These are phyloP conservation scores for Notarius quadriscutis DNA, from an alignment of 2,113 vertebrate species.

Conservation along the genomic window DNA sequence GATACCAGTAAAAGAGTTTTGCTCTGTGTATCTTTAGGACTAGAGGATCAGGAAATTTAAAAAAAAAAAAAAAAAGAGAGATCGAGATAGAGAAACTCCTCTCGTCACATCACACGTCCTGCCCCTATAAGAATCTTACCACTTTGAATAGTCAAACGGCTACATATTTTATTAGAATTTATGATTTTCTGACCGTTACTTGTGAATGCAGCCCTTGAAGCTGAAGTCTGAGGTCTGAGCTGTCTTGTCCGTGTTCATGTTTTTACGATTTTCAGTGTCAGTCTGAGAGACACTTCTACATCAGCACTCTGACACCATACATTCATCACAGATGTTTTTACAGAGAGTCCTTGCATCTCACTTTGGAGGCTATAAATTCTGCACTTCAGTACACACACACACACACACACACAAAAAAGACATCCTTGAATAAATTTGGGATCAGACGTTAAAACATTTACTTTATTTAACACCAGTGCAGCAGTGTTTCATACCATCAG, in stretches of 20 bases:
- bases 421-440: background rate
- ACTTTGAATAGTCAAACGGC: too few relatives aligned
- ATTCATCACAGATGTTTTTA: constrained; percentile 64
- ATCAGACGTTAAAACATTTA: background rate
- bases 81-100: too few relatives aligned
- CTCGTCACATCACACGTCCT: too few relatives aligned
- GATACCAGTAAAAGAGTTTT: too few relatives aligned
- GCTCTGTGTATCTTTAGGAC: too few relatives aligned
- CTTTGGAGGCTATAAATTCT: background rate
- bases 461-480: background rate
- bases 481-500: background rate
- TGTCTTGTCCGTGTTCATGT: constrained; percentile 11
- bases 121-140: too few relatives aligned
- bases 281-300: constrained; percentile 55
- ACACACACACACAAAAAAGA: background rate
- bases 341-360: constrained; percentile 24
- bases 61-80: too few relatives aligned
- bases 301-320: constrained; percentile 66
- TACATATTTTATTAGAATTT: background rate
- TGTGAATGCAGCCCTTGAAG: background rate
- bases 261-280: background rate
- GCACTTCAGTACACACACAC: background rate
- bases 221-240: background rate
- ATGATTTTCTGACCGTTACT: background rate
- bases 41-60: too few relatives aligned